phyloP scores from a whole-genome alignment of 2,797 vertebrate species.

The Danio albolineatus region DNA sequence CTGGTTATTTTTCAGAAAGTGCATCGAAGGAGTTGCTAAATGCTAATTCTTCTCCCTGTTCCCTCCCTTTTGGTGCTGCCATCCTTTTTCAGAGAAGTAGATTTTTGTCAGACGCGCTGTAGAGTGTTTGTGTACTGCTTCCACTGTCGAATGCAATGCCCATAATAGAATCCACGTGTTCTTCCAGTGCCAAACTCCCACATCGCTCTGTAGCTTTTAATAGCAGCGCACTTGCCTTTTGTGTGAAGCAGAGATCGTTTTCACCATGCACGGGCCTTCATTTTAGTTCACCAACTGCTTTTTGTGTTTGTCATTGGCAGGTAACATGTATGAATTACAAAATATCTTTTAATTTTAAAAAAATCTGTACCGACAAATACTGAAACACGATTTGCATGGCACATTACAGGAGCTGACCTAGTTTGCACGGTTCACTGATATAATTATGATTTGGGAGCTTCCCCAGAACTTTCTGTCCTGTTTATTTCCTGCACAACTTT shows the following conservation, averaged over 20 bases:
- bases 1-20: not conserved
- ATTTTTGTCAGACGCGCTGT: conserved; percentile 52
- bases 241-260: conserved; percentile 20
- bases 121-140: conserved; percentile 21
- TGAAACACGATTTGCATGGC: not conserved
- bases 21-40: conserved; percentile 13
- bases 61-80: conserved; percentile 11
- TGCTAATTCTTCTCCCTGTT: conserved; percentile 26
- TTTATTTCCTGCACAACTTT: not conserved
- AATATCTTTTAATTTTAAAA: conserved; percentile 3
- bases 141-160: conserved; percentile 26
- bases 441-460: conserved; percentile 15
- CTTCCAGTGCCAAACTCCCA: conserved; percentile 45
- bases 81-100: conserved; percentile 45
- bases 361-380: not conserved
- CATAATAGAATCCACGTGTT: conserved; percentile 50
- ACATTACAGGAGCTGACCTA: not conserved
- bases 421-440: conserved; percentile 2
- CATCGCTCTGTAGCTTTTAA: conserved; percentile 47
- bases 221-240: conserved; percentile 40
- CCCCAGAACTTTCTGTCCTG: not conserved
- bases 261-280: not conserved
- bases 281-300: conserved; percentile 5
- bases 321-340: not conserved
- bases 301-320: not conserved